These are phyloP conservation scores for Proisotoma minuta DNA, from an alignment of 2,888 invertebrate species.

Conservation along the genomic window DNA sequence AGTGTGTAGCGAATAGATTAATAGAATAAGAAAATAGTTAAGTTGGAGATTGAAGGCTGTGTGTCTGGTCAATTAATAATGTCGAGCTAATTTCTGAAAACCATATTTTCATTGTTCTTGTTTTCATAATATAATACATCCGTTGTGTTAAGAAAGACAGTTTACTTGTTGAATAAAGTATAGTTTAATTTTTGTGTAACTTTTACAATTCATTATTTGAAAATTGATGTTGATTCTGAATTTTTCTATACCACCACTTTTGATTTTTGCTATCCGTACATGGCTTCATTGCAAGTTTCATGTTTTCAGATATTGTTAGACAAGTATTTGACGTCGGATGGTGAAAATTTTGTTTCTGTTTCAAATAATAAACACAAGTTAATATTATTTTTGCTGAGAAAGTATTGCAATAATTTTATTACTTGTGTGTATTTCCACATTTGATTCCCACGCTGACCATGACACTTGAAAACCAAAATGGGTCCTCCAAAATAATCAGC, in stretches of 20 bases:
- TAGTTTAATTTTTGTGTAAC: too few relatives aligned
- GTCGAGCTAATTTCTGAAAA: neutral
- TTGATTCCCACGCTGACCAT: constrained; percentile 23
- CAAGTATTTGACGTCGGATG: neutral
- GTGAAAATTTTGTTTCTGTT: neutral
- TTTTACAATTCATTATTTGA: constrained; percentile 5
- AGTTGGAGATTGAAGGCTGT: neutral
- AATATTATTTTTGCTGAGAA: neutral
- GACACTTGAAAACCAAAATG: constrained; percentile 15
- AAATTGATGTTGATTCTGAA: neutral
- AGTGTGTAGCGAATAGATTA: too few relatives aligned
- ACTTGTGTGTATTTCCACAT: constrained; percentile 17
- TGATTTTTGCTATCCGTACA: neutral
- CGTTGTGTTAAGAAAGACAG: neutral
- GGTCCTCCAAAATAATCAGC: constrained; percentile 16
- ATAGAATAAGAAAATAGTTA: too few relatives aligned
- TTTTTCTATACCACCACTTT: neutral
- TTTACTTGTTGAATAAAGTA: neutral
- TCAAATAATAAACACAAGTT: neutral
- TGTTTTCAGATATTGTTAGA: neutral
- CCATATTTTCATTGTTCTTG: neutral
- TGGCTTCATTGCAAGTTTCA: neutral
- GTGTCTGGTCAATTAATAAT: neutral
- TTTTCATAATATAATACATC: neutral
- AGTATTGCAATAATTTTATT: neutral